Evolutionary conservation across 2,888 invertebrate genomes (phyloP), one percentile per base, ranked within the genome.

Genomic region (Rhorus exstirpatorius): DNA sequence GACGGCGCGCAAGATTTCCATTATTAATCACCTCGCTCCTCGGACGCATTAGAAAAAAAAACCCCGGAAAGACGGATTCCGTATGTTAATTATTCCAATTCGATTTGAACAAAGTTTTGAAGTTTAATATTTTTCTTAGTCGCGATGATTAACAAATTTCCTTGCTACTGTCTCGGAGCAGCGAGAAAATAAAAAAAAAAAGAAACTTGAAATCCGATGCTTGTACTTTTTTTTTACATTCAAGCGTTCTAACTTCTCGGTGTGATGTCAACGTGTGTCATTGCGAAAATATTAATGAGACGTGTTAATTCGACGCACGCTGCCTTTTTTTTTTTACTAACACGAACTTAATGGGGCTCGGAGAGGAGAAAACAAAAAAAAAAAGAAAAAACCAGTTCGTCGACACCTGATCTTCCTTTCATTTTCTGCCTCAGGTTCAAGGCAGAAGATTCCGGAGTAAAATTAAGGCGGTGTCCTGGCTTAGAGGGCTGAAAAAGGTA

Each of bases 211-310:
- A 55, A 26, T 26, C n/a, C 10, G n/a, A 55, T 17, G 12, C 1
- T 19, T 12, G n/a, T 19, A n/a, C 38, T 8, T 21, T 17, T n/a
- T n/a, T n/a, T 74, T 63, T 74, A 26, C 61, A 41, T 51, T 14
- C 61, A 61, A 74, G 61, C 41, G 44, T 71, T 49, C 14, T 6
- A 21, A 21, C 12, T 44, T 7, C 10, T 38, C 19, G 38, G 41
- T 8, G 31, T 14, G 6, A 49, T 4, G 7, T 1, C 26, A 55
- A 26, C 58, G n/a, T n/a, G 31, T 31, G 41, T 4, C 51, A 49
- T 76, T 79, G 65, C 75, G 82, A 71, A 76, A 38, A 68, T 81
- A 85, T 87, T 86, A 84, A 87, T 87, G 85, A 84, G 61, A 60
- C 55, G 79, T 61, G 49, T 85, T 83, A 80, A 85, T 86, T 86